phyloP scores from a whole-genome alignment of 2,888 invertebrate species.

The Amiota communis region DNA sequence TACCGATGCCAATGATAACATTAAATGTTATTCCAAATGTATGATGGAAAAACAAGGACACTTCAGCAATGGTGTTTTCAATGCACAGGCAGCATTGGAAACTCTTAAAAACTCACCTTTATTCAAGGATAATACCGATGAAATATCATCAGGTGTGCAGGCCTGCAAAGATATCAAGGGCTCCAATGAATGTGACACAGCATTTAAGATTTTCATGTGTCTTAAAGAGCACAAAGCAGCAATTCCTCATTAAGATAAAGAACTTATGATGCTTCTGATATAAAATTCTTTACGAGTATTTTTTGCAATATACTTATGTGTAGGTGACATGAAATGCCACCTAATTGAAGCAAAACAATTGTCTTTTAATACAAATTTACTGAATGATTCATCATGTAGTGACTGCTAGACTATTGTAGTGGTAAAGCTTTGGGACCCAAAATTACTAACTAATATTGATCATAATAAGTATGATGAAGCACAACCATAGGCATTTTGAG shows the following conservation, averaged over 20 bases:
- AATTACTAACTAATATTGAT: too few relatives aligned
- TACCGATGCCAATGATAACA: constrained; percentile 48
- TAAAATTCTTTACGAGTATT: too few relatives aligned
- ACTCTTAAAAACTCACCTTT: constrained; percentile 49
- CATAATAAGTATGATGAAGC: too few relatives aligned
- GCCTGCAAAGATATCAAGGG: constrained; percentile 62
- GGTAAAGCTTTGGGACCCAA: too few relatives aligned
- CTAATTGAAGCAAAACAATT: too few relatives aligned
- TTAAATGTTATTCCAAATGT: constrained; percentile 66
- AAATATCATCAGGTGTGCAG: constrained; percentile 53
- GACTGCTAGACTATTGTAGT: too few relatives aligned
- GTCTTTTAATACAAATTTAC: too few relatives aligned
- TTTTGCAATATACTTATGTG: too few relatives aligned
- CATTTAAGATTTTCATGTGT: constrained; percentile 64
- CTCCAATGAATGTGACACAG: constrained; percentile 64
- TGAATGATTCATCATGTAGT: too few relatives aligned
- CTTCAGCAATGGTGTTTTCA: constrained; percentile 58
- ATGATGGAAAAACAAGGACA: constrained; percentile 66
- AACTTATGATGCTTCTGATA: too few relatives aligned
- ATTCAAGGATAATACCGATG: constrained; percentile 52
- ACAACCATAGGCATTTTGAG: too few relatives aligned
- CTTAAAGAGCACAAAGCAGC: constrained; percentile 55
- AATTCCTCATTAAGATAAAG: neutral
- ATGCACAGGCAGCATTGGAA: constrained; percentile 48
- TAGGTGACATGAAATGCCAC: too few relatives aligned